phyloP scores from a whole-genome alignment of 2,113 vertebrate genomes.

The Patagioenas fasciata region DNA sequence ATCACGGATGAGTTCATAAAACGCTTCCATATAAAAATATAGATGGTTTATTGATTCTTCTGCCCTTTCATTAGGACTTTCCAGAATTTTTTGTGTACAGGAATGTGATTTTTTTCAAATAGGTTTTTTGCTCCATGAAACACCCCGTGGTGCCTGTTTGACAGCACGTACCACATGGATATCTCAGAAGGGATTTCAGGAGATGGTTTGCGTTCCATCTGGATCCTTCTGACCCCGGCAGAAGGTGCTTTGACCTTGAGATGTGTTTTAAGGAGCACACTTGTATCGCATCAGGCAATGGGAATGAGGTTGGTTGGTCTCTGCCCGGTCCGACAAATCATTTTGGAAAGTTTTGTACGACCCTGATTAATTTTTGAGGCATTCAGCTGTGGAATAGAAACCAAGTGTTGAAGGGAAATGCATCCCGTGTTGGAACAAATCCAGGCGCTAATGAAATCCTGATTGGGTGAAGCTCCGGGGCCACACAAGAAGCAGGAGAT shows the following conservation, averaged over 20 bases:
- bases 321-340: not conserved
- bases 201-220: not conserved
- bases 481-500: not conserved
- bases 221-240: not conserved
- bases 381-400: not conserved
- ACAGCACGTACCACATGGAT: fast-evolving
- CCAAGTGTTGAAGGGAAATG: not conserved
- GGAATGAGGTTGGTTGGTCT: not conserved
- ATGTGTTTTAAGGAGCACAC: not conserved
- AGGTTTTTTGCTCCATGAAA: not conserved
- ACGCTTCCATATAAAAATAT: not conserved
- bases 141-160: not conserved
- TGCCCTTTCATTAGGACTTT: not conserved
- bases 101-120: not conserved
- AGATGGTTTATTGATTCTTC: constrained; percentile 12
- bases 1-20: not conserved
- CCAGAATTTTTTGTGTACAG: not conserved
- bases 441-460: not conserved
- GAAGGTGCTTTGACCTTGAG: not conserved
- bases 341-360: not conserved
- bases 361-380: not conserved
- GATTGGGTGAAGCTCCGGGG: not conserved
- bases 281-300: not conserved
- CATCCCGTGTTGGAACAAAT: not conserved
- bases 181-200: not conserved